Percentiles rank a stretch among this genome's conserved stretches.
These are phyloP conservation scores for Salvator merianae DNA, from an alignment of 2,113 vertebrate species.

Conservation along the genomic window DNA sequence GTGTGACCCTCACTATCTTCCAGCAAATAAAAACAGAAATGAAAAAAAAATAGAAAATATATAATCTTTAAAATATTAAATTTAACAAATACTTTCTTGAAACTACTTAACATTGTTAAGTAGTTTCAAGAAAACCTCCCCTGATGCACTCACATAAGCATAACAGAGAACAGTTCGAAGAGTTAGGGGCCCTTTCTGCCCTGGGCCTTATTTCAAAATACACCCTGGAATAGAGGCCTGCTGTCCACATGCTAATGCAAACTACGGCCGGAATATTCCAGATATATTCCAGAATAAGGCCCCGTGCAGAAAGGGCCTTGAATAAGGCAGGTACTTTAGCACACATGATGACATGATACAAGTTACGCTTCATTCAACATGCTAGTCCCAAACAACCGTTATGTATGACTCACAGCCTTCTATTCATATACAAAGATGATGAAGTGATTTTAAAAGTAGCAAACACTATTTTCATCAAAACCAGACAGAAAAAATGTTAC, in stretches of 20 bases:
- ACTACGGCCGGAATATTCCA: too few species aligned
- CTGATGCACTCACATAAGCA: not conserved
- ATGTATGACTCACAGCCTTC: not conserved
- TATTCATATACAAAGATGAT: not conserved
- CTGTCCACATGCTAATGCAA: too few species aligned
- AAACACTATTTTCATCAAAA: not conserved
- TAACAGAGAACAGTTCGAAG: not conserved
- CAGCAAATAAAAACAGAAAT: conserved; percentile 1
- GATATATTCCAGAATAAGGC: too few species aligned
- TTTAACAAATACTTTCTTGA: not conserved
- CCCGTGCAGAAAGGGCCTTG: not conserved
- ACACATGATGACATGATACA: not conserved
- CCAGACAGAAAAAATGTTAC: not conserved
- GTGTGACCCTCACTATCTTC: conserved; percentile 10
- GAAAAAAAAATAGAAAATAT: not conserved
- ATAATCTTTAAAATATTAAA: not conserved
- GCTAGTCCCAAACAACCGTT: not conserved
- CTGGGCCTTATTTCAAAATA: too few species aligned
- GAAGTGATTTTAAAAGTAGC: too few species aligned
- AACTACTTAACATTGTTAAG: not conserved
- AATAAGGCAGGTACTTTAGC: not conserved
- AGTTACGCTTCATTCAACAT: not conserved
- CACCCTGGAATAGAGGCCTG: too few species aligned
- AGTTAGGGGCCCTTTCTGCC: not conserved
- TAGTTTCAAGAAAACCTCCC: not conserved